These are phyloP conservation scores for Canis aureus DNA, from an alignment of 2,113 vertebrate genomes.

Conservation along the genomic window DNA sequence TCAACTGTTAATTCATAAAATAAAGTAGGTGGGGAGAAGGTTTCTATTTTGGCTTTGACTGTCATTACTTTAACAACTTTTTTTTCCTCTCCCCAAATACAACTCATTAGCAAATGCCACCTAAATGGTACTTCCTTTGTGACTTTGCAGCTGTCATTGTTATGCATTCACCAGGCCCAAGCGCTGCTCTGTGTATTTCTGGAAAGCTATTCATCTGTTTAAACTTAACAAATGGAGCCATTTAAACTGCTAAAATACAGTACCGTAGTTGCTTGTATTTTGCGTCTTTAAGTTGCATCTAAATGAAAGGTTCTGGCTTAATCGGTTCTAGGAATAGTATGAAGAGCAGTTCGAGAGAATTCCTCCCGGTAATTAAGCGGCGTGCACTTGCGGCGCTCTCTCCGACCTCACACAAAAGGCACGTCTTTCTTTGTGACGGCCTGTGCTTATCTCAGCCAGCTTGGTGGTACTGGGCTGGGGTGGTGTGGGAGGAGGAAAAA, in stretches of 20 bases:
- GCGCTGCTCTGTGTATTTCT: slow-evolving; percentile 75
- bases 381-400: background rate
- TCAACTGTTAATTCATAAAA: slow-evolving; percentile 32
- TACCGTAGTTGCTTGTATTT: slow-evolving; percentile 47
- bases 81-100: slow-evolving; percentile 32
- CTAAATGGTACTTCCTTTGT: slow-evolving; percentile 69
- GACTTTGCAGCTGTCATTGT: slow-evolving; percentile 71
- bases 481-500: background rate
- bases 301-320: slow-evolving; percentile 76
- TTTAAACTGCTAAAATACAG: slow-evolving; percentile 64
- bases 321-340: slow-evolving; percentile 72
- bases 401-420: background rate
- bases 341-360: slow-evolving; percentile 32
- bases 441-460: background rate
- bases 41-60: slow-evolving; percentile 58
- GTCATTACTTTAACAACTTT: slow-evolving; percentile 64
- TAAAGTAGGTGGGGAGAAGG: background rate
- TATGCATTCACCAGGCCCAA: slow-evolving; percentile 24
- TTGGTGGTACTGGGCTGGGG: background rate
- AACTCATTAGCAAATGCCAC: slow-evolving; percentile 69
- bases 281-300: slow-evolving; percentile 59
- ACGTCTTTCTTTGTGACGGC: background rate
- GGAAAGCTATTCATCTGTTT: slow-evolving; percentile 69
- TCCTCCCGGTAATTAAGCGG: slow-evolving; percentile 55
- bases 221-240: slow-evolving; percentile 52